Conservation (phyloP, 2,888 invertebrate species). For the Parascotia fuliginaria region DNA sequence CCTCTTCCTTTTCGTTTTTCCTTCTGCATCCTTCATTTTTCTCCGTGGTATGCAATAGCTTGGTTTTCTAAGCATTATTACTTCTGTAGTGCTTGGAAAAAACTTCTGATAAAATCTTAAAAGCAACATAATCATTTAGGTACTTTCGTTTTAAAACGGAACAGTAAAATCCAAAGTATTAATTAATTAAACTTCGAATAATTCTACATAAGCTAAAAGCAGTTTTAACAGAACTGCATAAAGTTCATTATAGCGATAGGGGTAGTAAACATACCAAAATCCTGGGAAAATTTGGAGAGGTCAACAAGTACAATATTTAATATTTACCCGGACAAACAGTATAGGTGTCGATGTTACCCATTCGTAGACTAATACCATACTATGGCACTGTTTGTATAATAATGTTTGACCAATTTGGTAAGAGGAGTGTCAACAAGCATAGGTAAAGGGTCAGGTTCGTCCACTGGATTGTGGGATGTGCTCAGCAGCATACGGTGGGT, state of each 20-base stretch:
- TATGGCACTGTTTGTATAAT: constrained; percentile 35
- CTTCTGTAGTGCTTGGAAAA: too few species aligned
- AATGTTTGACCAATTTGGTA: constrained; percentile 59
- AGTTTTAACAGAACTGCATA: constrained; percentile 1
- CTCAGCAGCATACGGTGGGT: constrained; percentile 5
- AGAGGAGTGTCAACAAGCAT: constrained; percentile 63
- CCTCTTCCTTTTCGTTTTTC: too few species aligned
- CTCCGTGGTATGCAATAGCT: too few species aligned
- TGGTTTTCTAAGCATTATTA: too few species aligned
- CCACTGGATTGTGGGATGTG: constrained; percentile 5
- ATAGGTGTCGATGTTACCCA: constrained; percentile 74
- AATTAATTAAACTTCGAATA: background rate
- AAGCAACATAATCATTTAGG: background rate
- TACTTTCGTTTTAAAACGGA: constrained; percentile 3
- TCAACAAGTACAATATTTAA: constrained; percentile 53
- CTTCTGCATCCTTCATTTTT: too few species aligned
- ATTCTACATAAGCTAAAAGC: constrained; percentile 13
- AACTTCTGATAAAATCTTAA: background rate
- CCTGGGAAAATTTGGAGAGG: constrained; percentile 71
- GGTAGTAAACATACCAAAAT: constrained; percentile 13
- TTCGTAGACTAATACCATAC: constrained; percentile 55
- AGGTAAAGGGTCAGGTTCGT: constrained; percentile 53
- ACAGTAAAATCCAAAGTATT: constrained; percentile 25
- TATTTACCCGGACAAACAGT: constrained; percentile 66
- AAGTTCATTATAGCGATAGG: constrained; percentile 6